Percentiles rank a stretch among this genome's conserved stretches.
Evolutionary conservation across 2,888 invertebrate species (phyloP).

Genomic region (Helobdella robusta): DNA sequence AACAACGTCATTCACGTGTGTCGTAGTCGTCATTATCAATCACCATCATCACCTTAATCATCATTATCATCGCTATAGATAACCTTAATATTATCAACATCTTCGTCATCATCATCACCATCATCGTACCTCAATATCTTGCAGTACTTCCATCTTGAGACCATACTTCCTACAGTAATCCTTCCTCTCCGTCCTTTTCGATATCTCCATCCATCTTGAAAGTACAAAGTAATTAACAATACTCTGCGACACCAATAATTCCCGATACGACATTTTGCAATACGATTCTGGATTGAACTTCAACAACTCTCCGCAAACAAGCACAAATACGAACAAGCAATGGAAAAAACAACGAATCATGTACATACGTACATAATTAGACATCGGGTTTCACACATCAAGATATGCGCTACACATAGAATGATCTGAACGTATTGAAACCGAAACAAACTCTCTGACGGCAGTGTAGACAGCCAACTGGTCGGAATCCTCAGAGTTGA

Average conservation of each 20-base stretch:
- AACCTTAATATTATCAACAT: neutral
- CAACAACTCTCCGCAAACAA: no score
- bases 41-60: neutral
- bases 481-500: conserved; percentile 43
- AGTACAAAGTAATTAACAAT: neutral
- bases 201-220: neutral
- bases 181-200: conserved; percentile 6
- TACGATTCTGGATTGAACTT: no score
- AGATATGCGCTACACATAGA: no score
- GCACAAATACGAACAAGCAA: no score
- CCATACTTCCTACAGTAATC: conserved; percentile 15
- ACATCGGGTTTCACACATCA: no score
- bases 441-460: neutral
- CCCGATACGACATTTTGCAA: no score
- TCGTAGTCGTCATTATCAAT: conserved; percentile 7
- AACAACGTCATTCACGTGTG: no score
- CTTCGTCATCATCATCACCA: neutral
- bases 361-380: no score
- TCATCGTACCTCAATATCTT: conserved; percentile 17
- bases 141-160: conserved; percentile 14
- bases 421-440: no score
- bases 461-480: conserved; percentile 35
- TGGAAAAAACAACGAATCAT: no score
- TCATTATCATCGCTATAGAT: neutral
- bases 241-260: no score